These are phyloP conservation scores for Hypotaenidia okinawae DNA, from an alignment of 2,797 vertebrate species.

Conservation along the genomic window DNA sequence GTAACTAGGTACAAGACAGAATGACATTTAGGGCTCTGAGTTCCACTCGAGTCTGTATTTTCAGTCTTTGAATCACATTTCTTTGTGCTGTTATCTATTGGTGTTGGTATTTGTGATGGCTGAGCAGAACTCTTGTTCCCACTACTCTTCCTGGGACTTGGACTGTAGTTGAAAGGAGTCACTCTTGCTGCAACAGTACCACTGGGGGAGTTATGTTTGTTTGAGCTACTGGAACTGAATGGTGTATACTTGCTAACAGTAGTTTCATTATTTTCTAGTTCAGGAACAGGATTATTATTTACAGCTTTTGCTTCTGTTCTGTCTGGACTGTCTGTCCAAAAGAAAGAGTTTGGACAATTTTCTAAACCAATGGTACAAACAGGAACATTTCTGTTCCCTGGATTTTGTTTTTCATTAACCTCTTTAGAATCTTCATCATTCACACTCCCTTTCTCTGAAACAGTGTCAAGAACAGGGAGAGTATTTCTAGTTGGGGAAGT, in stretches of 20 bases:
- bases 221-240: conserved; percentile 85
- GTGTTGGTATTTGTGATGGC: conserved; percentile 87
- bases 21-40: conserved; percentile 79
- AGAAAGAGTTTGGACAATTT: conserved; percentile 86
- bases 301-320: conserved; percentile 76
- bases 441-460: conserved; percentile 76
- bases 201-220: conserved; percentile 86
- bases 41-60: conserved; percentile 77
- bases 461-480: conserved; percentile 86
- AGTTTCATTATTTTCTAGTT: conserved; percentile 79
- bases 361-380: conserved; percentile 75
- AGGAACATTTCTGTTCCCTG: conserved; percentile 65
- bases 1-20: conserved; percentile 88
- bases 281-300: conserved; percentile 69
- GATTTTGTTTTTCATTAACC: conserved; percentile 75
- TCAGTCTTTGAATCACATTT: conserved; percentile 86
- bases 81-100: conserved; percentile 79
- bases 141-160: conserved; percentile 88
- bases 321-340: conserved; percentile 76
- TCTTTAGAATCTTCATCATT: conserved; percentile 79
- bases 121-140: conserved; percentile 78
- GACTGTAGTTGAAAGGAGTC: conserved; percentile 94
- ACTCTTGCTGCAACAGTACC: conserved; percentile 89
- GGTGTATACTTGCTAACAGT: conserved; percentile 74
- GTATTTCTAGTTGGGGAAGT: conserved; percentile 87